These are phyloP conservation scores for Shargacucullia verbasci DNA, from an alignment of 2,888 invertebrate genomes.

Conservation along the genomic window DNA sequence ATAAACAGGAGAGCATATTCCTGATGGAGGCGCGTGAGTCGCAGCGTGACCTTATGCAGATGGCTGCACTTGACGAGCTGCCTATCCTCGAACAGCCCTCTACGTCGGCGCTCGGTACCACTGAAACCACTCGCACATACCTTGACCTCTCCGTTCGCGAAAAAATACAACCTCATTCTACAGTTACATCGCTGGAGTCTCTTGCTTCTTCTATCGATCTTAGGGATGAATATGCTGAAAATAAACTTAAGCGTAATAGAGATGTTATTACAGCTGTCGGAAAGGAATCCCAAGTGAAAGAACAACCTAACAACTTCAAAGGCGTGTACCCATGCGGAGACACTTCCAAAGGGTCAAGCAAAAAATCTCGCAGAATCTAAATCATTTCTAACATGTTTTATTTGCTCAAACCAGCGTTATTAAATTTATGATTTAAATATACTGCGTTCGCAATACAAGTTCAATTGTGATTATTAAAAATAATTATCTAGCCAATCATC, in stretches of 20 bases:
- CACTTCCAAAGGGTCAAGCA: constrained; percentile 49
- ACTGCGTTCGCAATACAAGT: too few species aligned
- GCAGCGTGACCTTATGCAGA: constrained; percentile 90
- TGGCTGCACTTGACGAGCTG: constrained; percentile 69
- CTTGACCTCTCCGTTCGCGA: constrained; percentile 72
- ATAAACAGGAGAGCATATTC: constrained; percentile 93
- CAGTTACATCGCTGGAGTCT: constrained; percentile 89
- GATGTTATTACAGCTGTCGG: constrained; percentile 67
- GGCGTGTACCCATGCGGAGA: constrained; percentile 74
- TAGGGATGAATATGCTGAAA: constrained; percentile 64
- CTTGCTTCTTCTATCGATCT: constrained; percentile 79
- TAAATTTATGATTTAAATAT: background rate
- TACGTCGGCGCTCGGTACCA: constrained; percentile 9
- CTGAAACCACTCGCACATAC: constrained; percentile 54
- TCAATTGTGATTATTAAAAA: too few species aligned
- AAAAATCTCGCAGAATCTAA: constrained; percentile 26
- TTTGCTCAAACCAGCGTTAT: constrained; percentile 12
- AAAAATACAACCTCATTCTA: constrained; percentile 72
- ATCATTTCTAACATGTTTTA: background rate
- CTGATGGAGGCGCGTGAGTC: constrained; percentile 93
- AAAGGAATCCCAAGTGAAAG: constrained; percentile 80
- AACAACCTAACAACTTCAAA: constrained; percentile 69
- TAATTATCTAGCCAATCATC: background rate
- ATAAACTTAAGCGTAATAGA: constrained; percentile 70
- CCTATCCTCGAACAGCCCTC: constrained; percentile 38